Conservation (phyloP, 1,140 invertebrate species). For the Coptotermes formosanus region DNA sequence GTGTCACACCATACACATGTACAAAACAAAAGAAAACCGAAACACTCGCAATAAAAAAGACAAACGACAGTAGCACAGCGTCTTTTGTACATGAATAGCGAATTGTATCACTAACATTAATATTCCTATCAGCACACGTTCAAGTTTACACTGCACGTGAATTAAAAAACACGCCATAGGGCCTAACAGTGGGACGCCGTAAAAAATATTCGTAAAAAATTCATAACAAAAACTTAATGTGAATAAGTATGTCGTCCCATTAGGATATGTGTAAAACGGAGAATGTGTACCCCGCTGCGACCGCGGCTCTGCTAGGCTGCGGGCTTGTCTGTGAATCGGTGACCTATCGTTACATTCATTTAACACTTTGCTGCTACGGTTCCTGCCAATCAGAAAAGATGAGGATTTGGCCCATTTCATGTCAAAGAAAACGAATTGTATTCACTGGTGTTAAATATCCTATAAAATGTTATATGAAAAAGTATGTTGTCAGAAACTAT, state of each 20-base stretch:
- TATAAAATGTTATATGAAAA: no score
- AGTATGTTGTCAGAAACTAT: no score
- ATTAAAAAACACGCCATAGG: background rate
- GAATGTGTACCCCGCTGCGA: background rate
- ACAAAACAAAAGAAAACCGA: background rate
- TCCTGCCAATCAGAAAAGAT: no score
- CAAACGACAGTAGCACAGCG: background rate
- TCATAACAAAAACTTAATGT: background rate
- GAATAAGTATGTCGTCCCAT: background rate
- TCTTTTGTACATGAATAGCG: background rate
- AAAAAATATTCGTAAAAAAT: background rate
- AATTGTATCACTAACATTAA: background rate
- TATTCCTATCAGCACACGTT: conserved; percentile 5
- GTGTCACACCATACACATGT: background rate
- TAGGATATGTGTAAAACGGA: background rate
- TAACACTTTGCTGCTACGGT: no score
- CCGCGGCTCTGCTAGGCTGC: background rate
- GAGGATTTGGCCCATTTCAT: no score
- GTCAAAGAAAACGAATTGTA: no score
- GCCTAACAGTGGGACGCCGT: background rate
- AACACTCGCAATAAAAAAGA: background rate
- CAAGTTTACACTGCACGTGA: background rate
- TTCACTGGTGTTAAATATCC: no score
- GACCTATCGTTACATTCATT: background rate
- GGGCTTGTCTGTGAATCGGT: background rate